Evolutionary conservation across 2,888 invertebrate species (phyloP), one percentile per base, ranked within the genome.

Genomic region (Xylota sylvarum): DNA sequence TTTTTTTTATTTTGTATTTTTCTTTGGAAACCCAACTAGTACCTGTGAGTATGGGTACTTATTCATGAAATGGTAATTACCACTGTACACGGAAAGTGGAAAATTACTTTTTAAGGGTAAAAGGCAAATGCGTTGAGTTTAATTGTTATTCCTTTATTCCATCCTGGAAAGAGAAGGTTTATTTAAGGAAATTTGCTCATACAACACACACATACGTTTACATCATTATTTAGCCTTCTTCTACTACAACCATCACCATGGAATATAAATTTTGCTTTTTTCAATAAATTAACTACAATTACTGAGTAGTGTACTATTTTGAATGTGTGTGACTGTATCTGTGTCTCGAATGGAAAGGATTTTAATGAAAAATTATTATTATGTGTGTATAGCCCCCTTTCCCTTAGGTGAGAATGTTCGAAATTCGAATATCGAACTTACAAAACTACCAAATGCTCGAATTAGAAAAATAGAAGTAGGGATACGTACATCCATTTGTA

Each of bases 401-500:
- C n/a, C n/a, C n/a, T 55, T 67, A 27, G 43, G 32, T 55, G 19
- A 43, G 14, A 77, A 50, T 56, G 12, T 58, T 60, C 23, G 50
- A 35, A 52, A 58, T 30, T 35, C 19, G 32, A 55, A 37, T 27
- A 6, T 27, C 12, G 23, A 70, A 55, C 62, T 62, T 46, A 46
- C 65, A 62, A 50, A 67, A 35, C 52, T 67, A 74, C 74, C 32
- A 50, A n/a, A 50, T 30, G 56, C 30, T 77, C 70, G 56, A 17
- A 70, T 72, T 40, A 58, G 30, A n/a, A 43, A 48, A 56, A 69
- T 52, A 74, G 56, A 56, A 52, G 37, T 43, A 50, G 32, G 81
- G 81, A 88, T 89, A 89, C 89, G 88, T 89, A 89, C 89, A 89
- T 88, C 89, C 89, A 89, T 85, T 88, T 88, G 83, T 89, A 89